Conservation (phyloP, 1,140 invertebrate species). For the Limonius californicus region DNA sequence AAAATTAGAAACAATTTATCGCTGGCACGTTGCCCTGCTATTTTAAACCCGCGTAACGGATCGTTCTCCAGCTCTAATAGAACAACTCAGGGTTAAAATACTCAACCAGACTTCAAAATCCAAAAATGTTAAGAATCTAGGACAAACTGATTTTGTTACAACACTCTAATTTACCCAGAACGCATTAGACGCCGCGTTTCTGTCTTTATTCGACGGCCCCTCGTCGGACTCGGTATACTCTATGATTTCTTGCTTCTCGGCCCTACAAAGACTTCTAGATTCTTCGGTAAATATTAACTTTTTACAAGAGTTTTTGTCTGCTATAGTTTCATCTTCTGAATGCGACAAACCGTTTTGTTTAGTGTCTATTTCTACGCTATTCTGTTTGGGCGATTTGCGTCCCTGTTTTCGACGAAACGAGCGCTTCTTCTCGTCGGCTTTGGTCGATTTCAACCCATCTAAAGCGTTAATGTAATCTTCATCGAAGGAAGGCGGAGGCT, state of each 20-base stretch:
- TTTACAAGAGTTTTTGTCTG: no score
- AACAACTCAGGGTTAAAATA: neutral
- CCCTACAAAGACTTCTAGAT: no score
- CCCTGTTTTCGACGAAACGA: slow-evolving; percentile 15
- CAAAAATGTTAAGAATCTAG: neutral
- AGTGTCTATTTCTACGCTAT: neutral
- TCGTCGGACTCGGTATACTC: neutral
- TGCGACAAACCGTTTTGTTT: no score
- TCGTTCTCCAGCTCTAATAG: neutral
- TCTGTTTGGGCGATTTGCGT: neutral
- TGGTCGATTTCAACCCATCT: slow-evolving; percentile 13
- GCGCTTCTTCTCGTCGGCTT: slow-evolving; percentile 7
- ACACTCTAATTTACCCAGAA: slow-evolving; percentile 19
- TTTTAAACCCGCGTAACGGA: neutral
- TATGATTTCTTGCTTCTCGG: neutral
- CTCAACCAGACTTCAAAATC: neutral
- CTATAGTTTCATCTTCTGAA: neutral
- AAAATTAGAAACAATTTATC: slow-evolving; percentile 5
- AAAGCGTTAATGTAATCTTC: slow-evolving; percentile 19
- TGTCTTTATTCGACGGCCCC: neutral
- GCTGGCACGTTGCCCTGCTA: neutral
- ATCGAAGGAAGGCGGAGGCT: neutral
- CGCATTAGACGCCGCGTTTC: neutral
- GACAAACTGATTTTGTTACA: neutral
- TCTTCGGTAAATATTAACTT: no score